A percentile compares a stretch with the other conserved stretches of the same genome.
Conservation (phyloP, 2,888 invertebrate genomes). For the Nycteola revayana region DNA sequence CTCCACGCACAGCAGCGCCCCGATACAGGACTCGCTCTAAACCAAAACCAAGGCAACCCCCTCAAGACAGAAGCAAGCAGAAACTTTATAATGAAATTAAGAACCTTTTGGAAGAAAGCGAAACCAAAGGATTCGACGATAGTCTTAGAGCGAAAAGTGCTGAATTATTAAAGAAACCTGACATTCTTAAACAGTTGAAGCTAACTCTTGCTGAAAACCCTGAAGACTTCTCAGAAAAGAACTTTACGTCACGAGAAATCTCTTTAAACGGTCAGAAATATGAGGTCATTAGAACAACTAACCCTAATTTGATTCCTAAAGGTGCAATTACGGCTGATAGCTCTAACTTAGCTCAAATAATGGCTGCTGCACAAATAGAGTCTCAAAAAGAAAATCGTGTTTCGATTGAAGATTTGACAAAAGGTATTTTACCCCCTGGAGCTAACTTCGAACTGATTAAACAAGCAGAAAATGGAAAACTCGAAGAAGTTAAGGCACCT, state of each 20-base stretch:
- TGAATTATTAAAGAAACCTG: slow-evolving; percentile 85
- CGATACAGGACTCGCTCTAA: slow-evolving; percentile 59
- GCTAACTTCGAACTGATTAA: slow-evolving; percentile 91
- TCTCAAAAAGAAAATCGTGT: slow-evolving; percentile 83
- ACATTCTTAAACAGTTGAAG: slow-evolving; percentile 88
- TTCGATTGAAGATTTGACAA: slow-evolving; percentile 89
- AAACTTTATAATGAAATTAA: slow-evolving; percentile 83
- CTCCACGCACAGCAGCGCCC: slow-evolving; percentile 55
- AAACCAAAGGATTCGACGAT: slow-evolving; percentile 81
- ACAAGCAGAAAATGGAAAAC: slow-evolving; percentile 87
- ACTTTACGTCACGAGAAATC: slow-evolving; percentile 88
- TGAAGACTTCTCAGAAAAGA: slow-evolving; percentile 84
- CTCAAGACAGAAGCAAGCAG: slow-evolving; percentile 79
- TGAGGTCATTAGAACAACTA: slow-evolving; percentile 86
- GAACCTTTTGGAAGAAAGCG: slow-evolving; percentile 76
- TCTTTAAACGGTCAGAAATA: slow-evolving; percentile 89
- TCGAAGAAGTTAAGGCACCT: slow-evolving; percentile 86
- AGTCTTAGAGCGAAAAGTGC: slow-evolving; percentile 73
- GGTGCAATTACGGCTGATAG: slow-evolving; percentile 79
- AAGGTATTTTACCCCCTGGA: slow-evolving; percentile 89
- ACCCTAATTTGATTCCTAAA: slow-evolving; percentile 85
- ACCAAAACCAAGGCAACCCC: slow-evolving; percentile 63
- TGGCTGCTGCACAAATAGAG: slow-evolving; percentile 62
- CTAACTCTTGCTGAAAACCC: slow-evolving; percentile 87
- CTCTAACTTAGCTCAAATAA: slow-evolving; percentile 63